Evolutionary conservation across 1,140 invertebrate species (phyloP), one percentile per base, ranked within the genome.

Genomic region (Dreissena polymorpha): DNA sequence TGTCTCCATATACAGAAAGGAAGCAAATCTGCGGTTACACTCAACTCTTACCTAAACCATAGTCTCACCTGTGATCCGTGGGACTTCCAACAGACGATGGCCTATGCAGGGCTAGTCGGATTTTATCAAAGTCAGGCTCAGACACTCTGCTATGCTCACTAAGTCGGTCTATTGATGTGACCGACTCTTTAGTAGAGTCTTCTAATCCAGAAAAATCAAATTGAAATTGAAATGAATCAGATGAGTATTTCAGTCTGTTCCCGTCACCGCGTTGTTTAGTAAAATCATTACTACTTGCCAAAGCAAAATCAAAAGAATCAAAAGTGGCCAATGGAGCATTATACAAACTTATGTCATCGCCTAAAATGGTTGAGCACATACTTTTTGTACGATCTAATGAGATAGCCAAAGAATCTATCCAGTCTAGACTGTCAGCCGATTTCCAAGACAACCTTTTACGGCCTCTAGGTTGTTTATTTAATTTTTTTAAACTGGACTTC

Each of bases 201-300:
- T 88, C 87, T 88, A 88, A 82, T 86, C 85, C 87, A 86, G 87
- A 88, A 88, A 88, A 88, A 88, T 88, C 87, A 88, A 88, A 88
- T 88, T 88, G 83, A 88, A 88, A 88, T 84, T 86, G 74, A 85
- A 88, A 88, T 73, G 84, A 84, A 81, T 88, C 87, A 86, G 85
- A 85, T 53, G 82, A 74, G 85, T 86, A 84, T 69, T 85, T 81
- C 76, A 88, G 69, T 67, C 78, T 81, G 60, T 73, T 85, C 73
- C 71, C 80, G 65, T 76, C 83, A 74, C 77, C 70, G 60, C 77
- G 64, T 51, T 51, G 69, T 81, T 86, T 76, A 27, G 81, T 70
- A 77, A 76, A 76, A 83, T 83, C 81, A 75, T 83, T 76, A 49
- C 81, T 83, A 78, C 85, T 86, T 51, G 85, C 85, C 27, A 88